Base-by-base conservation (phyloP, 1,140 invertebrate species). In the Macrocentrus cingulum region DNA sequence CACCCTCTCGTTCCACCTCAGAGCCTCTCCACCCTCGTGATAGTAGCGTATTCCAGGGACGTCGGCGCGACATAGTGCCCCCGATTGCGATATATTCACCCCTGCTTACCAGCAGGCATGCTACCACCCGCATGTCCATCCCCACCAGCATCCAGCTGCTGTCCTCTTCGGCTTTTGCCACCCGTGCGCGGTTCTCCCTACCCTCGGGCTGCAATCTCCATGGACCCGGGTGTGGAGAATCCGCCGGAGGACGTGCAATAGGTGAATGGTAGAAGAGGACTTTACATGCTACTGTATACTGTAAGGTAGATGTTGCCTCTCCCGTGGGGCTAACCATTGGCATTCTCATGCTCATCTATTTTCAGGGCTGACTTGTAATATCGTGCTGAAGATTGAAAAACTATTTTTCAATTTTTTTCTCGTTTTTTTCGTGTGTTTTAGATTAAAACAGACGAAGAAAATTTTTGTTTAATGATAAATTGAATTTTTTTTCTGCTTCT, bases 61-160 rank as follows among this genome's bases (percentile, higher is more conserved):
- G 59, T 60, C 68, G 64, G 55, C 67, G 69, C 70, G 70, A 72
- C 70, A 72, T 71, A 72, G 70, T 72, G 70, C 70, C 70, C 70
- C 63, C 70, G 64, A 72, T 72, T 66, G 67, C 69, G 66, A 70
- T 70, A 69, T 70, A 69, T 70, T 63, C 65, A 64, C 61, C 66
- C 66, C 64, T 59, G 61, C 61, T 54, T 66, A 60, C 62, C 69
- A 68, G 67, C 67, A 37, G 37, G 34, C 44, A 39, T 36, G 39
- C 23, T 8, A 4, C 16, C 44, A 29, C 44, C 45, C 19, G 19
- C 32, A 5, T 20, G 42, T 19, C 15, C 23, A 19, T 34, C 18
- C 18, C 54, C 51, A 44, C 53, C 42, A 49, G 42, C 39, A 37
- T 50, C 48, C 9, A 9, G 25, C 9, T 4, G 25, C 4, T 29